Conservation (phyloP, 2,888 invertebrate genomes). For the Caenorhabditis macrosperma region DNA sequence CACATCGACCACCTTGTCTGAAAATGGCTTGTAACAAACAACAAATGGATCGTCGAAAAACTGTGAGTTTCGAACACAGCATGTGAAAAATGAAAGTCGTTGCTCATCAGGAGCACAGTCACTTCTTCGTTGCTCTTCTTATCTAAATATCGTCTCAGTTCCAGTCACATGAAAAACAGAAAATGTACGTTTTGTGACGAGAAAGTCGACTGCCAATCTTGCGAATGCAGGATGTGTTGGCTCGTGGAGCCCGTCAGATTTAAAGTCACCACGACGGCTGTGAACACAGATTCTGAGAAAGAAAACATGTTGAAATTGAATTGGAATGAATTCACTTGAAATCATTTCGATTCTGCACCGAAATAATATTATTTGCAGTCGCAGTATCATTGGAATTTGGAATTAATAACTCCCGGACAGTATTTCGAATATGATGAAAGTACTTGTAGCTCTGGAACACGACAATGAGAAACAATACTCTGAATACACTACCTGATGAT, state of each 20-base stretch:
- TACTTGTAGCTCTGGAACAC: slow-evolving; percentile 7
- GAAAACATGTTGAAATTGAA: neutral
- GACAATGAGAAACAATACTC: no score
- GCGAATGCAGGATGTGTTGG: slow-evolving; percentile 38
- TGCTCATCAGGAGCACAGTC: slow-evolving; percentile 19
- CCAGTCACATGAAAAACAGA: neutral
- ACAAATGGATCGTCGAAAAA: neutral
- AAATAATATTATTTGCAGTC: neutral
- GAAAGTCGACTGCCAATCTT: slow-evolving; percentile 18
- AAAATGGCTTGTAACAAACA: neutral
- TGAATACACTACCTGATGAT: neutral
- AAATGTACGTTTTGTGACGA: slow-evolving; percentile 22
- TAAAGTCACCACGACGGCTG: slow-evolving; percentile 48
- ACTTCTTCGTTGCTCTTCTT: neutral
- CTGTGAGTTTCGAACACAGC: slow-evolving; percentile 12
- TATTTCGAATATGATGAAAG: neutral
- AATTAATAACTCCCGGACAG: neutral
- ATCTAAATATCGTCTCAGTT: slow-evolving; percentile 1
- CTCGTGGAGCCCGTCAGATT: slow-evolving; percentile 30
- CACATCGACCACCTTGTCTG: neutral
- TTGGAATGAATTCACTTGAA: slow-evolving; percentile 1
- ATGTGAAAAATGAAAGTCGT: slow-evolving; percentile 29
- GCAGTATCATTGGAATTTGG: neutral
- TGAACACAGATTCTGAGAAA: slow-evolving; percentile 48
- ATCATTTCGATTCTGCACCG: neutral